These are phyloP conservation scores for Pachypanchax playfairii DNA, from an alignment of 2,113 vertebrate species.

Conservation along the genomic window DNA sequence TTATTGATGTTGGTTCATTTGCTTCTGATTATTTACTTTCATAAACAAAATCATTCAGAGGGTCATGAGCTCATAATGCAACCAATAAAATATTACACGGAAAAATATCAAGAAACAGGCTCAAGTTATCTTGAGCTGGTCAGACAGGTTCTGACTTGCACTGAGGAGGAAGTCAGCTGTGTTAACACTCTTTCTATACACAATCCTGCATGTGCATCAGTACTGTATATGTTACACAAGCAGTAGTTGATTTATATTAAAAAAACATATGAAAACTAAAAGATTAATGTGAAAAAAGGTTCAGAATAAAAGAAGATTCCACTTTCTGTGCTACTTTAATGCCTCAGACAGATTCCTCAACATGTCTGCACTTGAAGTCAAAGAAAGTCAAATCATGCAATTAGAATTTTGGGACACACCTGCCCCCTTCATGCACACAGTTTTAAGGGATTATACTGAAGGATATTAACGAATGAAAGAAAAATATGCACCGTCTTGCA, in stretches of 20 bases:
- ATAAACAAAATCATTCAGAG: conserved; percentile 14
- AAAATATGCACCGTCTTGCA: not conserved
- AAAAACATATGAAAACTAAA: not conserved
- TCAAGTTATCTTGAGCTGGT: conserved; percentile 35
- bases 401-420: conserved; percentile 42
- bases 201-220: no score
- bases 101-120: conserved; percentile 28
- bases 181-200: not conserved
- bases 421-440: not conserved
- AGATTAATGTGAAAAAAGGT: not conserved
- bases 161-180: conserved; percentile 17
- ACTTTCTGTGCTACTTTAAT: conserved; percentile 11
- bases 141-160: conserved; percentile 58
- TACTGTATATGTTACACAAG: no score
- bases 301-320: conserved; percentile 18
- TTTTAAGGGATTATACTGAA: not conserved
- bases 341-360: conserved; percentile 68
- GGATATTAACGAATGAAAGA: not conserved
- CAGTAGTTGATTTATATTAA: no score
- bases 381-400: conserved; percentile 35
- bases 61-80: conserved; percentile 2
- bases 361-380: conserved; percentile 73
- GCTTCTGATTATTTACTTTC: conserved; percentile 19
- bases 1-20: no score
- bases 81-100: conserved; percentile 36